These are phyloP conservation scores for Hoplias malabaricus DNA, from an alignment of 2,113 vertebrate genomes.

Conservation along the genomic window DNA sequence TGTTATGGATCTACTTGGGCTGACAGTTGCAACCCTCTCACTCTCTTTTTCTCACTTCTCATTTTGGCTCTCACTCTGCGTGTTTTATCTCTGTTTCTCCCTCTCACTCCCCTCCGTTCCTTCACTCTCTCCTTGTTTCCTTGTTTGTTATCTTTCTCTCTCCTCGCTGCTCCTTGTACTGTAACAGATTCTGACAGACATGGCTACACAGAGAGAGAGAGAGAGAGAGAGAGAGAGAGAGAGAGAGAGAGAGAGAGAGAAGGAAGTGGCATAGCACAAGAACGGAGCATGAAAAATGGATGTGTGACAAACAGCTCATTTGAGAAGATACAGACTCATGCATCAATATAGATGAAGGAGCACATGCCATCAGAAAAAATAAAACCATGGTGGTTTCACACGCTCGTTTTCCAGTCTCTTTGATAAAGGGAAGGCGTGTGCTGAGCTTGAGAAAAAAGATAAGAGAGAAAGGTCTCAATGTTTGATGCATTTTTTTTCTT, in stretches of 20 bases:
- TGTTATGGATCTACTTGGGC: too few species aligned
- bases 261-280: slow-evolving; percentile 5
- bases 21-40: too few species aligned
- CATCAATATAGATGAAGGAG: slow-evolving; percentile 19
- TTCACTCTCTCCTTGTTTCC: neutral
- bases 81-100: neutral
- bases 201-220: neutral
- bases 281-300: slow-evolving; percentile 18
- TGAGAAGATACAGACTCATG: slow-evolving; percentile 5
- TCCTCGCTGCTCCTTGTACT: neutral
- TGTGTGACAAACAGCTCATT: slow-evolving; percentile 35
- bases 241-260: neutral
- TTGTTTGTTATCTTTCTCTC: too few species aligned
- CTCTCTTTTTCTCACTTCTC: too few species aligned
- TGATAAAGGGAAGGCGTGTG: neutral
- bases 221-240: neutral
- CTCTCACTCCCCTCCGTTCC: neutral
- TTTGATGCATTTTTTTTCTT: too few species aligned
- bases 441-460: neutral
- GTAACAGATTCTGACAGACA: slow-evolving; percentile 12
- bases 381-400: neutral
- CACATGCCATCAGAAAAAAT: neutral
- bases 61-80: too few species aligned
- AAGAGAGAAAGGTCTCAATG: too few species aligned
- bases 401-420: neutral